A percentile compares a stretch with the other conserved stretches of the same genome.
phyloP scores from a whole-genome alignment of 2,113 vertebrate species.

The Baryphthengus martii region DNA sequence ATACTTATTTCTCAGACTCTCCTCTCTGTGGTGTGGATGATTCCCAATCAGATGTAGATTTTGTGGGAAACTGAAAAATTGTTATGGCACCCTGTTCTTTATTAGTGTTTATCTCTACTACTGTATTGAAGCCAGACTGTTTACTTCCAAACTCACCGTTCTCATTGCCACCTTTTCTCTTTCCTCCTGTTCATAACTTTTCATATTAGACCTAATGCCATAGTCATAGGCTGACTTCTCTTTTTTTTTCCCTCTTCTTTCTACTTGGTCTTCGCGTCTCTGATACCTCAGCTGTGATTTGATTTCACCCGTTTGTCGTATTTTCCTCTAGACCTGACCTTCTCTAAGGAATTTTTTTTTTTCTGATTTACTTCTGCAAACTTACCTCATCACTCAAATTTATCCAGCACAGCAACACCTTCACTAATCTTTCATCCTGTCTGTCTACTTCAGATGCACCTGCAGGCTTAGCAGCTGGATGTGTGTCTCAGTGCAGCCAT shows the following conservation, averaged over 20 bases:
- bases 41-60: not conserved
- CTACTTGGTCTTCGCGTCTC: not conserved
- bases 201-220: not conserved
- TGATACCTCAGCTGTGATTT: not conserved
- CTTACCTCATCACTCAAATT: not conserved
- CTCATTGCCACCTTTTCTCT: not conserved
- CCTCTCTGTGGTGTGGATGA: not conserved
- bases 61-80: not conserved
- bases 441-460: not conserved
- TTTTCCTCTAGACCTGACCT: not conserved
- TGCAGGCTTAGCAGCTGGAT: not conserved
- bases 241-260: not conserved
- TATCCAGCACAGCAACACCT: not conserved
- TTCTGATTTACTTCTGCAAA: not conserved
- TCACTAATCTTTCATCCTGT: constrained; percentile 7
- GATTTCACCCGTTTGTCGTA: not conserved
- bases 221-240: not conserved
- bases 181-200: not conserved
- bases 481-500: not conserved
- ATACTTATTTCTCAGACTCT: not conserved
- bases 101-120: not conserved
- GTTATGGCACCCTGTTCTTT: not conserved
- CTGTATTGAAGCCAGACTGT: not conserved
- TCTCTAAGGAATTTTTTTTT: not conserved
- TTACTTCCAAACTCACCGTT: not conserved